Base-by-base conservation (phyloP, 2,797 vertebrate species). In the Hirundo rustica region DNA sequence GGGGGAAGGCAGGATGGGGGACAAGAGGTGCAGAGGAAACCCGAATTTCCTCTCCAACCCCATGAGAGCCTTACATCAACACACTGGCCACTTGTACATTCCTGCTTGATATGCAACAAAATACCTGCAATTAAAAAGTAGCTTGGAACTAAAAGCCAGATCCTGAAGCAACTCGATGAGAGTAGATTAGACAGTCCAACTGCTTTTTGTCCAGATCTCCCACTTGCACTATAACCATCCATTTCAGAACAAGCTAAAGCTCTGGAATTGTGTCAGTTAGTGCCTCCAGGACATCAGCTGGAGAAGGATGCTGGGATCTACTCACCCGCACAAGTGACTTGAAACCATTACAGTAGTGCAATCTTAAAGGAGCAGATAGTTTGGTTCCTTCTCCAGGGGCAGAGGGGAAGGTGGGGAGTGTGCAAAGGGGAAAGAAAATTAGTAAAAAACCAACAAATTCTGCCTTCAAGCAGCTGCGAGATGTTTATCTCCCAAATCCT, bases 121-220 rank as follows among this genome's bases (percentile, higher is more conserved):
- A 93, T 14, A 95, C 4, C 23, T 85, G 64, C 51, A 92, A 93
- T 87, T 91, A 70, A 95, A 93, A 95, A 95, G 42, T 38, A 83
- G 77, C 79, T 93, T 95, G 89, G 92, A 94, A 85, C 64, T 90
- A 94, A 97, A 97, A 96, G 82, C 78, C 94, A 91, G 72, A 61
- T 40, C 13, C 58, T 61, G 58, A 92, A 96, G 88, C 77, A 67
- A 88, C 66, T 83, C 10, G 0, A 5, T 48, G 67, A 86, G 21
- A 90, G 60, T 1, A 54, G 45, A 71, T 76, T 27, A 76, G 45
- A 77, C 53, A 93, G 53, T 47, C 32, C 7, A 8, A 82, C 42
- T 74, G 48, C 38, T 93, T 94, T 93, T 73, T 40, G 93, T 48
- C 32, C 67, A 92, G 23, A 32, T 48, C 50, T 90, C 55, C 55